Conservation (phyloP, 1,140 invertebrate genomes). For the Drosophila prosaltans region DNA sequence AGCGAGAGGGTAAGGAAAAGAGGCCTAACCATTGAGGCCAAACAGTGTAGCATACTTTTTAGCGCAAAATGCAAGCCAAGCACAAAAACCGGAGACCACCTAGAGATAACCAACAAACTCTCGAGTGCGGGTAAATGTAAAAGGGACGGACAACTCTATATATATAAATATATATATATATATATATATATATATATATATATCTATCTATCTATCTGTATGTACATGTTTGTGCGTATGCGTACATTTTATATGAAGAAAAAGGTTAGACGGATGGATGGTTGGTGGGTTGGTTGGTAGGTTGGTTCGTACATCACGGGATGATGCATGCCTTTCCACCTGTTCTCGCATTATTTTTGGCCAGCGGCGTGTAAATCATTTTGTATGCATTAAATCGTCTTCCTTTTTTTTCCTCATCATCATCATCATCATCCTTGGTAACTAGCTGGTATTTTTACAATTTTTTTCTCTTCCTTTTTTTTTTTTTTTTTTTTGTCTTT, state of each 20-base stretch:
- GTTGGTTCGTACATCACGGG: too few species aligned
- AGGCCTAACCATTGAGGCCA: constrained; percentile 45
- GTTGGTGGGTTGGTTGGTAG: neutral
- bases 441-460: neutral
- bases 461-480: constrained; percentile 6
- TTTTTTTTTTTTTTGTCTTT: constrained; percentile 45
- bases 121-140: too few species aligned
- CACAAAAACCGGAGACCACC: constrained; percentile 44
- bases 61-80: constrained; percentile 68
- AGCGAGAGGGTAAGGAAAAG: neutral
- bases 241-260: constrained; percentile 14
- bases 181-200: neutral
- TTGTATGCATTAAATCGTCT: constrained; percentile 82
- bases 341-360: constrained; percentile 70
- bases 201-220: neutral
- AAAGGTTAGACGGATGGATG: neutral
- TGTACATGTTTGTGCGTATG: constrained; percentile 17
- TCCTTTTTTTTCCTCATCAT: constrained; percentile 20
- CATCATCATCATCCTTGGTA: neutral
- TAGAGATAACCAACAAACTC: constrained; percentile 16
- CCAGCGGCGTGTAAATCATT: constrained; percentile 81
- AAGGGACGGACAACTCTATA: too few species aligned
- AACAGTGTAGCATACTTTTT: constrained; percentile 74
- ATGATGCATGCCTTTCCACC: constrained; percentile 3
- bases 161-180: too few species aligned